phyloP scores from a whole-genome alignment of 2,113 vertebrate species.

The Sinocyclocheilus anophthalmus region DNA sequence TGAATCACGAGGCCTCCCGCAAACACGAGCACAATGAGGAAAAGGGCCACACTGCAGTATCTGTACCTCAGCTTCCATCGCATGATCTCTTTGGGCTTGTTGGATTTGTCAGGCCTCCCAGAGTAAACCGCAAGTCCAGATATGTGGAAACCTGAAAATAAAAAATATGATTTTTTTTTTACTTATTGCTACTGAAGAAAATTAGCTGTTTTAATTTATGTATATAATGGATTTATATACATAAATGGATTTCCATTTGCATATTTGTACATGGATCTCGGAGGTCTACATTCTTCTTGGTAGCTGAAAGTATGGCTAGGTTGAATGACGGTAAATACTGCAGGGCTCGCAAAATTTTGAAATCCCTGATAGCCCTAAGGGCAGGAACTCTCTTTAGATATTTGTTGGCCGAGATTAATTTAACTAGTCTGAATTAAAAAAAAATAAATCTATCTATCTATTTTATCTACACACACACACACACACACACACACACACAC shows the following conservation, averaged over 20 bases:
- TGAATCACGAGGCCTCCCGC: constrained; percentile 85
- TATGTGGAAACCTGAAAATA: background rate
- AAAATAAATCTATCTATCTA: too few relatives aligned
- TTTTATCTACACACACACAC: too few relatives aligned
- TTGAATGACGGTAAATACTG: too few relatives aligned
- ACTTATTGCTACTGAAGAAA: background rate
- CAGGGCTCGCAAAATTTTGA: too few relatives aligned
- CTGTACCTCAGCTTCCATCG: constrained; percentile 90
- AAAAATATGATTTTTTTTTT: background rate
- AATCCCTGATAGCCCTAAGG: too few relatives aligned
- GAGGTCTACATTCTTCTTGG: background rate
- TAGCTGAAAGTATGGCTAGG: too few relatives aligned
- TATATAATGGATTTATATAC: background rate
- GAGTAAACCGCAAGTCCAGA: background rate
- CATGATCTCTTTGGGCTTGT: constrained; percentile 63
- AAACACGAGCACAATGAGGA: constrained; percentile 81
- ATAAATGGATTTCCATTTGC: too few relatives aligned
- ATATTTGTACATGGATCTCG: too few relatives aligned
- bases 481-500: too few relatives aligned
- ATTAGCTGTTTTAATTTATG: background rate
- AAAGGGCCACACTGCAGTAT: constrained; percentile 85
- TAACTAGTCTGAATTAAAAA: too few relatives aligned
- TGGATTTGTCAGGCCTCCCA: background rate
- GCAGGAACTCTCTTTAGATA: too few relatives aligned
- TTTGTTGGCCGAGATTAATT: too few relatives aligned